Conservation (phyloP, 2,888 invertebrate genomes). For the Lottia scabra region DNA sequence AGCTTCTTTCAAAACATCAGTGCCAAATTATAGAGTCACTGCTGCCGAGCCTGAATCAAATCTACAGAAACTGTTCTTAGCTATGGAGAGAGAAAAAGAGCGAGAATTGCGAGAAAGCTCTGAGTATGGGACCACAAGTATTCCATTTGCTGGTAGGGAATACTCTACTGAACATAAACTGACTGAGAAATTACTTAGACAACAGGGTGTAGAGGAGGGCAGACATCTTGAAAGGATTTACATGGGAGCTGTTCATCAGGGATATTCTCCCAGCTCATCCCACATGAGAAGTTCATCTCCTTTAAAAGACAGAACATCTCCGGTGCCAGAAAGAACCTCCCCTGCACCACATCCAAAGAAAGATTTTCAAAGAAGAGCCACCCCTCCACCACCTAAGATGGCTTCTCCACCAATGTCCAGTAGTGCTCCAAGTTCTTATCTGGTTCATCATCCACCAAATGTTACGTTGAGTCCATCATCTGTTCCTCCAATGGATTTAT, state of each 20-base stretch:
- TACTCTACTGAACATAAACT: neutral
- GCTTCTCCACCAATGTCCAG: neutral
- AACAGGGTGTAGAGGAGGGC: neutral
- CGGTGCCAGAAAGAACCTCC: neutral
- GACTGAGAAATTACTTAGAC: neutral
- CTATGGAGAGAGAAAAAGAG: neutral
- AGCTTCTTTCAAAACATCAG: neutral
- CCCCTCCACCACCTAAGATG: neutral
- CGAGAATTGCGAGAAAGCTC: neutral
- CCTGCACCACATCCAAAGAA: constrained; percentile 3
- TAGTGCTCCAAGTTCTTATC: neutral
- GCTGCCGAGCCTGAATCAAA: neutral
- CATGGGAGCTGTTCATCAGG: neutral
- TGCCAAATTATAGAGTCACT: neutral
- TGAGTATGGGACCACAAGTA: neutral
- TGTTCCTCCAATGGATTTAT: neutral
- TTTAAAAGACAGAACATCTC: neutral
- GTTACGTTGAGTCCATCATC: neutral
- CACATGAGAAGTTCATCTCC: constrained; percentile 3
- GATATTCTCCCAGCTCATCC: constrained; percentile 6
- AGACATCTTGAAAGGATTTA: neutral
- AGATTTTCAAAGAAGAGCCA: neutral
- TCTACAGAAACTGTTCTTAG: neutral
- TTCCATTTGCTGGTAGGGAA: neutral
- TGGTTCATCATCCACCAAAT: neutral